phyloP scores from a whole-genome alignment of 2,797 vertebrate genomes.

The Rhincodon typus region DNA sequence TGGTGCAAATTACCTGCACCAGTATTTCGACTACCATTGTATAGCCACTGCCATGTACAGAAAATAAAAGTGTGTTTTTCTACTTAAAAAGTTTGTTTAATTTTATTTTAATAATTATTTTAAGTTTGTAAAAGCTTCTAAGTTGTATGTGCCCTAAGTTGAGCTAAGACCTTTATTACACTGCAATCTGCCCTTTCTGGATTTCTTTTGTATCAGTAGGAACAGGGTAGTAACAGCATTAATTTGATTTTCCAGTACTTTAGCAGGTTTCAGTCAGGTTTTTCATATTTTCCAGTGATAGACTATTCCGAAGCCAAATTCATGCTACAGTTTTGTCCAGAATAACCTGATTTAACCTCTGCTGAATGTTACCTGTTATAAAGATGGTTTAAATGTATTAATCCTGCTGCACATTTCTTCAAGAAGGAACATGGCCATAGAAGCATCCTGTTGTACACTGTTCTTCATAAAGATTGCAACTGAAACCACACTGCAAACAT shows the following conservation, averaged over 20 bases:
- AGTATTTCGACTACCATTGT: conserved; percentile 68
- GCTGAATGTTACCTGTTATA: too few relatives aligned
- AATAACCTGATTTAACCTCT: too few relatives aligned
- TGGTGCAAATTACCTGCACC: conserved; percentile 63
- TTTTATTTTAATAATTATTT: not conserved
- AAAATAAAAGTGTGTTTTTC: conserved; percentile 73
- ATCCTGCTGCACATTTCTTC: too few relatives aligned
- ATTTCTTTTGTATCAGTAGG: not conserved
- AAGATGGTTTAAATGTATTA: too few relatives aligned
- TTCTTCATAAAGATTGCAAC: too few relatives aligned
- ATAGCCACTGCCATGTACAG: conserved; percentile 80
- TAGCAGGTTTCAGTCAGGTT: too few relatives aligned
- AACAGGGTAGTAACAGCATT: not conserved
- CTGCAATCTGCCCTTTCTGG: not conserved
- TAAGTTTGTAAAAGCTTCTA: not conserved
- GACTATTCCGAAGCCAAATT: too few relatives aligned
- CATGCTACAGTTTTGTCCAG: too few relatives aligned
- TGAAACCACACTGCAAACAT: too few relatives aligned
- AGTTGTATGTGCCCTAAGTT: not conserved
- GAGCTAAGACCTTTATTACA: not conserved
- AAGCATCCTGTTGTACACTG: too few relatives aligned
- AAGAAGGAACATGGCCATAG: too few relatives aligned
- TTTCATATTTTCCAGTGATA: too few relatives aligned
- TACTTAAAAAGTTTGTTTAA: conserved; percentile 45
- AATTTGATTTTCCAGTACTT: not conserved